Percentiles rank a stretch among this genome's conserved stretches.
phyloP scores from a whole-genome alignment of 2,888 invertebrate genomes.

The Rhaphigaster nebulosa region DNA sequence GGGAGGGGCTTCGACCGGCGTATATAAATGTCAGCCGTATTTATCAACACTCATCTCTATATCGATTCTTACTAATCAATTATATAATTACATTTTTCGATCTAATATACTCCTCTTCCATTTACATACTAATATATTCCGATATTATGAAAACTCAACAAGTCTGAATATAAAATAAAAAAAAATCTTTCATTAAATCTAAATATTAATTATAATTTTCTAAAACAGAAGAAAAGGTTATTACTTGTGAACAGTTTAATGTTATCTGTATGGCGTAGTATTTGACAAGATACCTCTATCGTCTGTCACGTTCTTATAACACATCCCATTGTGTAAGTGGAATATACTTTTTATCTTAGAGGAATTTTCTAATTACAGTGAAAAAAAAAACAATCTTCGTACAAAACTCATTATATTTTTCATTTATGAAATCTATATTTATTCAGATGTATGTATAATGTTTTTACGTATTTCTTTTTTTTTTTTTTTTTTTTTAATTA shows the following conservation, averaged over 20 bases:
- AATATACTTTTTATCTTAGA: neutral
- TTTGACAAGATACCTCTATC: constrained; percentile 7
- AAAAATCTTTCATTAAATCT: neutral
- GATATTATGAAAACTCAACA: too few species aligned
- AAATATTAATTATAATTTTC: neutral
- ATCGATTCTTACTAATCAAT: neutral
- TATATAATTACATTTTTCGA: neutral
- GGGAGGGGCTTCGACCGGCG: constrained; percentile 21
- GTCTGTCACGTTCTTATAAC: neutral
- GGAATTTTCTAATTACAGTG: neutral
- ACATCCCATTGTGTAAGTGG: constrained; percentile 11
- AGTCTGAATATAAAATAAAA: neutral
- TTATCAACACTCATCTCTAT: neutral
- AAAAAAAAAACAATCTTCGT: neutral
- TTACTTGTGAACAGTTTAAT: neutral
- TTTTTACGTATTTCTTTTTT: too few species aligned
- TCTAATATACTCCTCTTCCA: neutral
- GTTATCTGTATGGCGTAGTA: neutral
- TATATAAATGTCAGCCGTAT: constrained; percentile 20
- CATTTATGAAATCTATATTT: neutral
- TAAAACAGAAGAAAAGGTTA: neutral
- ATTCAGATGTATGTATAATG: neutral
- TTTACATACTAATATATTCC: neutral
- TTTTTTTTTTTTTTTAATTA: too few species aligned
- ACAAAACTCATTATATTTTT: neutral